A percentile compares a stretch with the other conserved stretches of the same genome.
Conservation (phyloP, 2,888 invertebrate species). For the Cylloceria caligata region DNA sequence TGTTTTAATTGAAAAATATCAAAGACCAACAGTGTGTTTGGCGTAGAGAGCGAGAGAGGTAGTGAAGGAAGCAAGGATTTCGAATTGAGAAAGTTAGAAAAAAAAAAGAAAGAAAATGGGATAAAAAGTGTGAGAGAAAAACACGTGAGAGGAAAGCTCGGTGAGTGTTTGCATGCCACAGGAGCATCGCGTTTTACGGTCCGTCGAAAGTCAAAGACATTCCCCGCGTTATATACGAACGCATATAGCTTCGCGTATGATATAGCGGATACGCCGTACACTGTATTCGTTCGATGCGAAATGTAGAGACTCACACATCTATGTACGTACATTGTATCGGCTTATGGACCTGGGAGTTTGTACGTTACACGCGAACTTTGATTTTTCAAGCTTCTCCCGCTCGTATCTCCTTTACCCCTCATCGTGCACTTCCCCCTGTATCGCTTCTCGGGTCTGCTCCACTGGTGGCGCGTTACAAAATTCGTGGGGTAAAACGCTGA, state of each 20-base stretch:
- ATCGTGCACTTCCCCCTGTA: slow-evolving; percentile 5
- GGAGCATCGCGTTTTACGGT: slow-evolving; percentile 68
- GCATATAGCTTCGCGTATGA: slow-evolving; percentile 37
- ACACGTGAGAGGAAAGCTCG: slow-evolving; percentile 40
- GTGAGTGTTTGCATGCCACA: slow-evolving; percentile 54
- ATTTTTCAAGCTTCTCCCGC: slow-evolving; percentile 54
- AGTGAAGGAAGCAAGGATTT: slow-evolving; percentile 25
- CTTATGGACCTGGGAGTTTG: slow-evolving; percentile 53
- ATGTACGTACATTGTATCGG: slow-evolving; percentile 46
- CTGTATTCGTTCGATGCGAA: slow-evolving; percentile 13
- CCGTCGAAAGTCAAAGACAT: slow-evolving; percentile 71
- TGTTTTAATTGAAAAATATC: slow-evolving; percentile 34
- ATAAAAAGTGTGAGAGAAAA: slow-evolving; percentile 51
- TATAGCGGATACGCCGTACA: neutral
- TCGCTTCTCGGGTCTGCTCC: slow-evolving; percentile 42
- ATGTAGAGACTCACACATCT: slow-evolving; percentile 23
- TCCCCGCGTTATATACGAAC: slow-evolving; percentile 47
- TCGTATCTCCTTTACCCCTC: neutral
- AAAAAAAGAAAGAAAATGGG: slow-evolving; percentile 27
- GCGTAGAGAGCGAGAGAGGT: slow-evolving; percentile 6
- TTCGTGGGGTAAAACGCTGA: slow-evolving; percentile 58
- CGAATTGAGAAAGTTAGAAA: neutral
- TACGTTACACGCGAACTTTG: slow-evolving; percentile 62
- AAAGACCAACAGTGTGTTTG: neutral
- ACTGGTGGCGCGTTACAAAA: slow-evolving; percentile 36